Evolutionary conservation across 2,888 invertebrate genomes (phyloP).

Genomic region (Cyrtodaria siliqua): DNA sequence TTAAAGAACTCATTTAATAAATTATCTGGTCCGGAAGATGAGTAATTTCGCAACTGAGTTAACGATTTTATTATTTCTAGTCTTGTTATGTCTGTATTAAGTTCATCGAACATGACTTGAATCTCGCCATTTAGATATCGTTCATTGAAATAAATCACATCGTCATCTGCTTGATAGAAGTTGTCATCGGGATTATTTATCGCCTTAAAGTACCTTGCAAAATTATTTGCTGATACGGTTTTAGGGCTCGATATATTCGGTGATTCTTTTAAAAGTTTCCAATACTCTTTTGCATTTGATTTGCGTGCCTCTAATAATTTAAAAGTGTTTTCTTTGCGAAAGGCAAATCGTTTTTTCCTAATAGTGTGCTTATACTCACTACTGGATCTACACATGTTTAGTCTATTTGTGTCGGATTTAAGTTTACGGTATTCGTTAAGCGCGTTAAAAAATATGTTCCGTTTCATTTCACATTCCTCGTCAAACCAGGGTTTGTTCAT

Average conservation of each 20-base stretch:
- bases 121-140: too few species aligned
- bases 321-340: background rate
- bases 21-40: too few species aligned
- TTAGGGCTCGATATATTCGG: background rate
- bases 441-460: background rate
- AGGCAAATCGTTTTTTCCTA: background rate
- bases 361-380: constrained; percentile 1
- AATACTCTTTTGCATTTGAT: constrained; percentile 18
- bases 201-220: constrained; percentile 12
- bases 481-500: constrained; percentile 9
- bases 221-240: background rate
- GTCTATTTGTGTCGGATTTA: background rate
- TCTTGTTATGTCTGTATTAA: too few species aligned
- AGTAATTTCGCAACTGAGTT: too few species aligned
- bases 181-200: constrained; percentile 5
- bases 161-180: constrained; percentile 14
- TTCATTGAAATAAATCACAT: background rate
- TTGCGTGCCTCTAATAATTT: background rate
- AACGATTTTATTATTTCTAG: too few species aligned
- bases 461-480: background rate
- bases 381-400: background rate
- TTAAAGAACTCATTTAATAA: too few species aligned
- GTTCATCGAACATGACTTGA: too few species aligned
- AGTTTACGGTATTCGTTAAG: background rate
- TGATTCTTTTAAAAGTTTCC: constrained; percentile 5